Percentiles rank a stretch among this genome's conserved stretches.
phyloP scores from a whole-genome alignment of 2,888 invertebrate species.

The Dicranocentrus wangi region DNA sequence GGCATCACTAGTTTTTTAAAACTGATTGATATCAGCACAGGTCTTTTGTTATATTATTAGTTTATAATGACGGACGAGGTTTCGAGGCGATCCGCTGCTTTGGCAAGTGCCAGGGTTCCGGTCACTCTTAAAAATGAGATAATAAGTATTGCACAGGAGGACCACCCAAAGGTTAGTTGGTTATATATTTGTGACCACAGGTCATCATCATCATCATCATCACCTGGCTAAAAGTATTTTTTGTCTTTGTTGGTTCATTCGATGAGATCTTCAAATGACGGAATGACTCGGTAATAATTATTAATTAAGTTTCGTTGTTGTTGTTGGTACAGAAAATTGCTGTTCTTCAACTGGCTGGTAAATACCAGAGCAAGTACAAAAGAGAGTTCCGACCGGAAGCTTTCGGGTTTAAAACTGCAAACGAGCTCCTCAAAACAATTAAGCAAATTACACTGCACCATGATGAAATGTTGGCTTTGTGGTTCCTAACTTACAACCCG shows the following conservation, averaged over 20 bases:
- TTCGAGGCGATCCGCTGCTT: conserved; percentile 29
- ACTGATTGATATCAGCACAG: no score
- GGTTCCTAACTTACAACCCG: conserved; percentile 30
- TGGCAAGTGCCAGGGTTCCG: conserved; percentile 42
- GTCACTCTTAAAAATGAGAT: conserved; percentile 42
- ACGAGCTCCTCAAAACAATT: conserved; percentile 51
- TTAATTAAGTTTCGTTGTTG: background rate
- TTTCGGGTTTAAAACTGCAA: conserved; percentile 47
- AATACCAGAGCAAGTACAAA: conserved; percentile 51
- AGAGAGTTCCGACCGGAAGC: conserved; percentile 41
- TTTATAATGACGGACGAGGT: conserved; percentile 42
- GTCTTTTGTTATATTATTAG: no score
- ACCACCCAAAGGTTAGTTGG: conserved; percentile 44
- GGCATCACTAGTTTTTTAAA: no score
- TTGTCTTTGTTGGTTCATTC: no score
- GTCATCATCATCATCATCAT: background rate
- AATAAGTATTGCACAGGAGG: conserved; percentile 26
- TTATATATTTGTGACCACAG: background rate
- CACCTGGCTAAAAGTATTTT: background rate
- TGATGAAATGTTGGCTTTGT: conserved; percentile 35
- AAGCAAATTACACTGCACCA: conserved; percentile 27
- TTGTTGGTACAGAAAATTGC: conserved; percentile 41
- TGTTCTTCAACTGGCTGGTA: conserved; percentile 43
- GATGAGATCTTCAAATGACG: no score
- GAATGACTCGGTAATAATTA: no score